Conservation (phyloP, 1,140 invertebrate species). For the Solenopsis fugax region DNA sequence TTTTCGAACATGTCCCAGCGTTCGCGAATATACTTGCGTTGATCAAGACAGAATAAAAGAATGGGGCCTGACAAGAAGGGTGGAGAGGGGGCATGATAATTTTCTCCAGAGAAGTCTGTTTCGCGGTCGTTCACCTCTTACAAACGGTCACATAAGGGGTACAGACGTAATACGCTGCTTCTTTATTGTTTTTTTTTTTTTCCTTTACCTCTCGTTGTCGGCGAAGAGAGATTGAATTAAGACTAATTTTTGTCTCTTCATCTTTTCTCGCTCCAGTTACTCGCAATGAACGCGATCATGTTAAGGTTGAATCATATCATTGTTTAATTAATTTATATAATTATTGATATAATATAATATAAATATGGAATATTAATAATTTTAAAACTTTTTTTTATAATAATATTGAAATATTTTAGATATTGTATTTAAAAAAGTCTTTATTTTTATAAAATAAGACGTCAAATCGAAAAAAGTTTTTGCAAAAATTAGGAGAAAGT, state of each 20-base stretch:
- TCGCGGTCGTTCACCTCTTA: constrained; percentile 51
- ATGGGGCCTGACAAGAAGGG: background rate
- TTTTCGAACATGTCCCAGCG: constrained; percentile 23
- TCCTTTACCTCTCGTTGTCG: background rate
- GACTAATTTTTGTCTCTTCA: constrained; percentile 20
- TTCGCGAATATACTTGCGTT: background rate
- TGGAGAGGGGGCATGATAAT: constrained; percentile 13
- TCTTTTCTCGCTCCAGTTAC: constrained; percentile 8
- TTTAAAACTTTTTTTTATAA: background rate
- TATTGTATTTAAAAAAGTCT: background rate
- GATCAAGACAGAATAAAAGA: background rate
- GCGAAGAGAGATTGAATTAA: constrained; percentile 19
- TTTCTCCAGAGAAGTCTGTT: constrained; percentile 48
- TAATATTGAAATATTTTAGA: background rate
- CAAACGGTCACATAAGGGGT: constrained; percentile 33
- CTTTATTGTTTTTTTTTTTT: background rate
- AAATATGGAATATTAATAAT: background rate
- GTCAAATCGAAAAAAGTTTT: background rate
- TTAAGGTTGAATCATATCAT: background rate
- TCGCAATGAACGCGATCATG: background rate
- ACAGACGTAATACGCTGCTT: background rate
- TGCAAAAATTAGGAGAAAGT: background rate
- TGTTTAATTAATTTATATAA: background rate
- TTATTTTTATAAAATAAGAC: background rate
- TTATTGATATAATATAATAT: background rate